phyloP scores from a whole-genome alignment of 35 echinoderm and acorn worm genomes.

The Acanthaster planci region DNA sequence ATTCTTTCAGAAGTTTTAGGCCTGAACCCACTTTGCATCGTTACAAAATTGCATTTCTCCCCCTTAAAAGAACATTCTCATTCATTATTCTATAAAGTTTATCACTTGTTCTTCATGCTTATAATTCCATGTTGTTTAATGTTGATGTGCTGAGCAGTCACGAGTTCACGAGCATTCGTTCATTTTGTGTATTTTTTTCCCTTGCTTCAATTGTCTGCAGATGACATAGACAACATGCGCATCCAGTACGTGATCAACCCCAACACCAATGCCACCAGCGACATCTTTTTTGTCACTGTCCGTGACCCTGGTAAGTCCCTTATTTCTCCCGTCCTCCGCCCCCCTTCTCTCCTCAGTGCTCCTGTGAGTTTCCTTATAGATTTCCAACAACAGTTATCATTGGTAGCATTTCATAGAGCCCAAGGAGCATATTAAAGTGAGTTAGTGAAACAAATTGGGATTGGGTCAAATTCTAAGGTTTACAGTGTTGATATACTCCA shows the following conservation, averaged over 20 bases:
- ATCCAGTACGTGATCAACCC: slow-evolving; percentile 14
- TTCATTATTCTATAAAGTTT: too few relatives aligned
- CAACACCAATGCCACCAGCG: slow-evolving; percentile 27
- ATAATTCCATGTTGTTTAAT: too few relatives aligned
- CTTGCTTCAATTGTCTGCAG: neutral
- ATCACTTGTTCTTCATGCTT: too few relatives aligned
- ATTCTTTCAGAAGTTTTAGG: too few relatives aligned
- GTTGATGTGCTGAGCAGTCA: too few relatives aligned
- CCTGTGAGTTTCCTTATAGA: neutral
- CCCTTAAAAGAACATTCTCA: too few relatives aligned
- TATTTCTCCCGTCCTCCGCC: neutral
- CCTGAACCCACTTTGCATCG: too few relatives aligned
- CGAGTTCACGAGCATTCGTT: too few relatives aligned
- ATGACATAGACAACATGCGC: slow-evolving; percentile 15
- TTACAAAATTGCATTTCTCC: too few relatives aligned
- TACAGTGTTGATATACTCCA: neutral
- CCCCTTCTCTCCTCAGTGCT: neutral
- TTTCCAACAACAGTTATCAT: neutral
- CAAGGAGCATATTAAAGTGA: neutral
- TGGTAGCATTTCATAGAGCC: neutral
- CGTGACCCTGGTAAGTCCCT: neutral
- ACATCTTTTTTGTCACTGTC: slow-evolving; percentile 2
- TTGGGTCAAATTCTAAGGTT: neutral
- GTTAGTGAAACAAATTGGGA: slow-evolving; percentile 13
- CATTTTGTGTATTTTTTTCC: neutral